Percentiles rank a stretch among this genome's conserved stretches.
Conservation (phyloP, 2,888 invertebrate species). For the Euzetes globulus region DNA sequence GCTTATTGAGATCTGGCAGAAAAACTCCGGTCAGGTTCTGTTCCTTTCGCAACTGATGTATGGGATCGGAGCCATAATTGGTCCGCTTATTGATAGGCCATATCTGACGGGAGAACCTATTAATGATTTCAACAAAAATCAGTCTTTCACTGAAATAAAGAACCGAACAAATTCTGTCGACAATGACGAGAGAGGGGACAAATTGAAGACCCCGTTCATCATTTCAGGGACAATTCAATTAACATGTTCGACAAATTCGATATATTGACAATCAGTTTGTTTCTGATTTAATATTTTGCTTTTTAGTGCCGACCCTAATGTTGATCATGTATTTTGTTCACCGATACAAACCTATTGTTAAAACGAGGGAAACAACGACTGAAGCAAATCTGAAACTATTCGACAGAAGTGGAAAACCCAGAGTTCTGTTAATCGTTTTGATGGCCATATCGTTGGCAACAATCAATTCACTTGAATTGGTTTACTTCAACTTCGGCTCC, state of each 20-base stretch:
- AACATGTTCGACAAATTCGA: no score
- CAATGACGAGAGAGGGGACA: no score
- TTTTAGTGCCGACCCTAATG: no score
- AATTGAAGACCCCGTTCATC: no score
- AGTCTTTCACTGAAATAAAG: no score
- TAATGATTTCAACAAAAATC: not conserved
- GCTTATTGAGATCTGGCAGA: not conserved
- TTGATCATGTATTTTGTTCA: no score
- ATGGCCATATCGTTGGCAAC: not conserved
- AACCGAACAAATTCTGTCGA: no score
- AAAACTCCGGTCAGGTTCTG: not conserved
- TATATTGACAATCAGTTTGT: no score
- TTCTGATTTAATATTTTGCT: no score
- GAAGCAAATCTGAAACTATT: not conserved
- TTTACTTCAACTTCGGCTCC: not conserved
- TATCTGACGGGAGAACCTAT: not conserved
- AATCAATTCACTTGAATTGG: not conserved
- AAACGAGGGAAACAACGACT: not conserved
- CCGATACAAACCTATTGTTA: not conserved
- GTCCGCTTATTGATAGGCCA: not conserved
- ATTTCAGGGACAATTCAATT: no score
- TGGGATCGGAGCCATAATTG: not conserved
- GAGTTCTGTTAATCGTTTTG: not conserved
- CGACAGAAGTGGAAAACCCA: not conserved
- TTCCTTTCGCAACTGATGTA: not conserved